These are phyloP conservation scores for Bombus sibiricus DNA, from an alignment of 1,140 invertebrate species.

Conservation along the genomic window DNA sequence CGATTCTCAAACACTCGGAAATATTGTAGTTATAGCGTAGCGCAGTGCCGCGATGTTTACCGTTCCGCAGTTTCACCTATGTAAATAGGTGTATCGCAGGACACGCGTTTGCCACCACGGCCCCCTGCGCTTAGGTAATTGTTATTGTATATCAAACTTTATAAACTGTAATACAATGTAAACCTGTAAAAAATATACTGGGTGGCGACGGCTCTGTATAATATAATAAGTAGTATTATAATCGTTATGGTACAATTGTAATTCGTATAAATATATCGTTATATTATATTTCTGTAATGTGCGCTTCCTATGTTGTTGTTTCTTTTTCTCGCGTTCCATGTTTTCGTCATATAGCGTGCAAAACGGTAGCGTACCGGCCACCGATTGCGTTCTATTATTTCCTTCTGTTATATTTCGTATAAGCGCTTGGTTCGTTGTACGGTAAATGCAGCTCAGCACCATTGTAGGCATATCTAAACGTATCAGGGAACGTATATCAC, in stretches of 20 bases:
- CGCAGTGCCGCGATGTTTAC: slow-evolving; percentile 57
- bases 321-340: not conserved
- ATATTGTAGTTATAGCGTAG: slow-evolving; percentile 77
- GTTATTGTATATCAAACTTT: slow-evolving; percentile 83
- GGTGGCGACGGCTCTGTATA: slow-evolving; percentile 82
- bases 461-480: slow-evolving; percentile 23
- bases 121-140: slow-evolving; percentile 76
- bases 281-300: slow-evolving; percentile 79
- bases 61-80: slow-evolving; percentile 53
- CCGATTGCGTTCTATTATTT: slow-evolving; percentile 31
- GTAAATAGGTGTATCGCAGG: slow-evolving; percentile 34
- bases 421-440: slow-evolving; percentile 38
- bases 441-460: slow-evolving; percentile 51
- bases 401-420: slow-evolving; percentile 3
- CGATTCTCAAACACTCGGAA: slow-evolving; percentile 72
- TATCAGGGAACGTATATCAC: slow-evolving; percentile 19
- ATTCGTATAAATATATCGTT: slow-evolving; percentile 83
- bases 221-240: slow-evolving; percentile 82
- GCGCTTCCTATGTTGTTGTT: slow-evolving; percentile 43
- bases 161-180: slow-evolving; percentile 84
- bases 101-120: slow-evolving; percentile 51
- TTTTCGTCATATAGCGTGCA: slow-evolving; percentile 23
- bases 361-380: not conserved
- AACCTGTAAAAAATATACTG: slow-evolving; percentile 84
- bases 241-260: slow-evolving; percentile 82